Base-by-base conservation (phyloP, 2,797 vertebrate genomes). In the Characodon lateralis region DNA sequence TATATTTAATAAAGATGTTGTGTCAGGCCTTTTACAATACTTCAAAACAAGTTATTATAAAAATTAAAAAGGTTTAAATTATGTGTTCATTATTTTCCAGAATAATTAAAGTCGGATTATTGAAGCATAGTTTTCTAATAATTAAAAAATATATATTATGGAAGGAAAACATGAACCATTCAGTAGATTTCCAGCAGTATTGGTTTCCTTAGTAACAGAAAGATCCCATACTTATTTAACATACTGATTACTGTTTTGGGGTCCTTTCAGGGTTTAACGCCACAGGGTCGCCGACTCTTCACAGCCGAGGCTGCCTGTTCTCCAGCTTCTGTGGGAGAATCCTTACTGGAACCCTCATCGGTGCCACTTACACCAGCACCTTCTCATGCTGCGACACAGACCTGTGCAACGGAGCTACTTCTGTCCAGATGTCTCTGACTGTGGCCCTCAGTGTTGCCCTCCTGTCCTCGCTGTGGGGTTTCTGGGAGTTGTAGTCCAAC, bases 321-420 rank as follows among this genome's bases (percentile, higher is more conserved):
- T 1, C 7, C 0, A 31, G 78, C 68, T 9, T 85, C 68, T 94
- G 93, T 76, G 80, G 39, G 18, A 4, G 0, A 1, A 92, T 81
- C 0, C 0, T 76, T 78, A 86, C 65, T 0, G 87, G 87, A 1
- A 6, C 0, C 28, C 0, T 92, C 18, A 14, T 91, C 4, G 75
- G 77, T 0, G 73, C 74, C 0, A 26, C 0, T 0, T 89, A 76
- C 81, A 90, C 69, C 50, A 77, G 35, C 74, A 28, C 1, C 0
- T 83, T 85, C 65, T 0, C 2, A 0, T 95, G 94, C 65, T 95
- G 93, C 43, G 41, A 4, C 28, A 80, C 81, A 13, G 1, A 82
- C 31, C 43, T 87, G 16, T 94, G 93, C n/a, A 94, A 94, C 0
- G 78, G 82, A 28, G 94, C 88, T 76, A 4, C 76, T 0, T 76